A percentile compares a stretch with the other conserved stretches of the same genome.
Evolutionary conservation across 2,797 vertebrate genomes (phyloP).

Genomic region (Podargus strigoides): DNA sequence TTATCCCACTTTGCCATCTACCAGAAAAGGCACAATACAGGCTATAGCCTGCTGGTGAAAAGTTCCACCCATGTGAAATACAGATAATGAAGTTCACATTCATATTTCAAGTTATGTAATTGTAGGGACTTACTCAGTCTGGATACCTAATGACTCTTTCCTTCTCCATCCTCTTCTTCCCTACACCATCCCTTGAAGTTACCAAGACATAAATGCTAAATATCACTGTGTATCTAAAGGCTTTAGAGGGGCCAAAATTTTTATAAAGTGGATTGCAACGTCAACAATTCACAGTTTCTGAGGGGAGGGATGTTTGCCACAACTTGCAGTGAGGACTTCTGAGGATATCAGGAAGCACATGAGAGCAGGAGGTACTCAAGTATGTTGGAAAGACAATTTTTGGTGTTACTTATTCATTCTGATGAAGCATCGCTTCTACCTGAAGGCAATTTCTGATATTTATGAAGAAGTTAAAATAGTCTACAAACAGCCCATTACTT

Average conservation of each 20-base stretch:
- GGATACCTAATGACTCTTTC: not conserved
- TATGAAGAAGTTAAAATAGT: not conserved
- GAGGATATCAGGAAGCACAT: not conserved
- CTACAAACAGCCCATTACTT: not conserved
- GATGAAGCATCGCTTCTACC: not conserved
- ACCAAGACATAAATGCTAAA: not conserved
- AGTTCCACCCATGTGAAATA: not conserved
- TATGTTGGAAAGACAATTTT: not conserved
- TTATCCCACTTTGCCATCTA: not conserved
- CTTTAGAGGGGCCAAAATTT: not conserved
- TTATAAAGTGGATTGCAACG: not conserved
- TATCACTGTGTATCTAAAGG: not conserved
- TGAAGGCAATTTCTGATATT: not conserved
- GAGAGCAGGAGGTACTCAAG: not conserved
- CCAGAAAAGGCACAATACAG: not conserved
- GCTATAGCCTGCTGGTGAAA: not conserved
- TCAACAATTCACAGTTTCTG: not conserved
- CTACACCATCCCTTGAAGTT: accelerated
- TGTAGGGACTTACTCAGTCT: not conserved
- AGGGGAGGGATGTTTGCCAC: not conserved
- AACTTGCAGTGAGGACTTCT: not conserved
- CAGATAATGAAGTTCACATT: not conserved
- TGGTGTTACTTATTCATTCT: not conserved
- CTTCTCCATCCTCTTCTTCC: not conserved
- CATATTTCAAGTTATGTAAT: not conserved